Percentiles rank a stretch among this genome's conserved stretches.
phyloP scores from a whole-genome alignment of 2,888 invertebrate genomes.

The Andrena camellia region DNA sequence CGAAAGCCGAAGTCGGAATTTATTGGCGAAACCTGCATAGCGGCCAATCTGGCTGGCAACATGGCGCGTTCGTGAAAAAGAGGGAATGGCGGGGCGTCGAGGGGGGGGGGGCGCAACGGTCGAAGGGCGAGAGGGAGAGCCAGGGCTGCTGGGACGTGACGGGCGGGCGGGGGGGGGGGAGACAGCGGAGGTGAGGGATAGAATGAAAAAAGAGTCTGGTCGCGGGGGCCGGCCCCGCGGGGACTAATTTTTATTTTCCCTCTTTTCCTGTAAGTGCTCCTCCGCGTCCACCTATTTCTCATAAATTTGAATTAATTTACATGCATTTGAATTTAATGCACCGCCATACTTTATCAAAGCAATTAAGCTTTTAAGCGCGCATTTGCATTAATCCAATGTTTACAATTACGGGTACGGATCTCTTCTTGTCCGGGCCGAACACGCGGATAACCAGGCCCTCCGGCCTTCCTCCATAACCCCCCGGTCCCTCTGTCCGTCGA shows the following conservation, averaged over 20 bases:
- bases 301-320: conserved; percentile 86
- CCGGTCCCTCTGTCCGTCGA: conserved; percentile 3
- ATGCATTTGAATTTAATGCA: conserved; percentile 85
- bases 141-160: conserved; percentile 26
- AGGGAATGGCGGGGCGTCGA: conserved; percentile 54
- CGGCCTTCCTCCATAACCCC: not conserved
- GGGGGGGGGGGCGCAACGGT: conserved; percentile 15
- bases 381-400: conserved; percentile 86
- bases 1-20: conserved; percentile 70
- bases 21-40: conserved; percentile 71
- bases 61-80: conserved; percentile 74
- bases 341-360: conserved; percentile 85
- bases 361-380: conserved; percentile 85
- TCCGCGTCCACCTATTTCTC: conserved; percentile 85
- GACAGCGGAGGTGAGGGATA: conserved; percentile 57
- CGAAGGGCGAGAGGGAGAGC: conserved; percentile 32
- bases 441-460: not conserved
- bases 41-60: conserved; percentile 74
- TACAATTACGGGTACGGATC: conserved; percentile 82
- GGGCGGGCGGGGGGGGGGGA: conserved; percentile 17
- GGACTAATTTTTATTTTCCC: conserved; percentile 85
- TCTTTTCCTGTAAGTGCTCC: conserved; percentile 84
- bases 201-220: conserved; percentile 79
- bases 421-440: conserved; percentile 34
- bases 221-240: conserved; percentile 81